Base-by-base conservation (phyloP, 2,888 invertebrate genomes). In the Leptothorax acervorum region DNA sequence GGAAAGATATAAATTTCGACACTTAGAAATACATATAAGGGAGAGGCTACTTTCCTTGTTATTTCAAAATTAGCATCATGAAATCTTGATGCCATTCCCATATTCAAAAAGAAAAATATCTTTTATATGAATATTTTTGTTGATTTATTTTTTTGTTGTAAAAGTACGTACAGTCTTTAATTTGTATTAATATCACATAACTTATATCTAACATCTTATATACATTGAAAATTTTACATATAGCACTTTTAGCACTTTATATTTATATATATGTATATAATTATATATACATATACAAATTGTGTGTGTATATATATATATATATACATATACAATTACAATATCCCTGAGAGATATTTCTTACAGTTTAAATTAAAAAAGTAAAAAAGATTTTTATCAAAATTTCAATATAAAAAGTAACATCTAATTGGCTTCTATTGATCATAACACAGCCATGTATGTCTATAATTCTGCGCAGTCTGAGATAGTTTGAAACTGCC, bases 271-370 rank as follows among this genome's bases (percentile, higher is more conserved):
- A 4, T 2, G 11, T 15, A 9, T 2, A 51, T n/a, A n/a, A n/a
- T n/a, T n/a, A n/a, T 48, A 51, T 12, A 48, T 12, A 9, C 15
- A 1, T 39, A 57, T 12, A 35, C 5, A 35, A 5, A 23, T 23
- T 23, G 23, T 23, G 23, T 23, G n/a, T n/a, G n/a, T n/a, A n/a
- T n/a, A 23, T 23, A 23, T 3, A 28, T 57, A 4, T 39, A 15
- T 15, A 42, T 28, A 57, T 28, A 9, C 48, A 42, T 12, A n/a
- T 42, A 31, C 12, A 39, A 23, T 78, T 42, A 31, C 12, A 39
- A 23, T 78, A 9, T 78, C 12, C 18, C 55, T 76, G 53, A 53
- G 39, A 63, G n/a, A 65, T 65, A 39, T 53, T 66, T 65, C 12
- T 51, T 76, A 55, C 23, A 23, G 2, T 12, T 42, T 53, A 66